Conservation (phyloP, 1,140 invertebrate genomes). For the Tetragonula clypearis region DNA sequence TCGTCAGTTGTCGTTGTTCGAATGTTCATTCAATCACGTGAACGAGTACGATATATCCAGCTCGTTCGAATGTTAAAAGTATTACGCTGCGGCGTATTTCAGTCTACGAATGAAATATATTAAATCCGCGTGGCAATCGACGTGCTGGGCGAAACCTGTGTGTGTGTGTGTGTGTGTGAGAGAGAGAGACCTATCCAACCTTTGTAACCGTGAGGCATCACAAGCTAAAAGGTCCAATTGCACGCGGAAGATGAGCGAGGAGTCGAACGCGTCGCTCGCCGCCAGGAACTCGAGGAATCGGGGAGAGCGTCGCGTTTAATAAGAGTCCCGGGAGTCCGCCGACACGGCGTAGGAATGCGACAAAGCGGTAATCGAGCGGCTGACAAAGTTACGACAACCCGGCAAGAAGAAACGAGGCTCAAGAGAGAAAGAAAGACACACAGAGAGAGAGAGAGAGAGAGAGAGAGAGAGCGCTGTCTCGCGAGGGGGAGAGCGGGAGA, state of each 20-base stretch:
- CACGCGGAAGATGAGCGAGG: neutral
- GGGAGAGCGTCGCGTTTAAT: slow-evolving; percentile 9
- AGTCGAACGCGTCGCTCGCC: neutral
- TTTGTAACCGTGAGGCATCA: neutral
- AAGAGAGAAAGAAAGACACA: neutral
- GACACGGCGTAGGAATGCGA: slow-evolving; percentile 42
- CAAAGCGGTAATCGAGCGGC: slow-evolving; percentile 34
- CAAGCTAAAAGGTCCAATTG: neutral
- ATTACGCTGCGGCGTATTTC: too few relatives aligned
- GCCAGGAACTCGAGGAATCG: neutral
- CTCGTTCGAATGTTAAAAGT: too few relatives aligned
- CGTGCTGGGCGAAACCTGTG: neutral
- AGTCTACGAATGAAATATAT: too few relatives aligned
- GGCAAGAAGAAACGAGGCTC: neutral
- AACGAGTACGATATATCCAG: too few relatives aligned
- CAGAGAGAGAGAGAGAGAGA: neutral
- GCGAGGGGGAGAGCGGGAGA: too few relatives aligned
- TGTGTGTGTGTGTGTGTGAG: too few relatives aligned
- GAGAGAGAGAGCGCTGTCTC: too few relatives aligned
- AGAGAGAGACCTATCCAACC: neutral
- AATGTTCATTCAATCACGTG: too few relatives aligned
- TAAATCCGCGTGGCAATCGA: too few relatives aligned
- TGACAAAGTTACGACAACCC: neutral
- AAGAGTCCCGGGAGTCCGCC: slow-evolving; percentile 1
- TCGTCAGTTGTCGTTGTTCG: too few relatives aligned